Percentiles rank a stretch among this genome's conserved stretches.
These are phyloP conservation scores for Caenorhabditis brenneri DNA, from an alignment of 1,140 invertebrate genomes.

Conservation along the genomic window DNA sequence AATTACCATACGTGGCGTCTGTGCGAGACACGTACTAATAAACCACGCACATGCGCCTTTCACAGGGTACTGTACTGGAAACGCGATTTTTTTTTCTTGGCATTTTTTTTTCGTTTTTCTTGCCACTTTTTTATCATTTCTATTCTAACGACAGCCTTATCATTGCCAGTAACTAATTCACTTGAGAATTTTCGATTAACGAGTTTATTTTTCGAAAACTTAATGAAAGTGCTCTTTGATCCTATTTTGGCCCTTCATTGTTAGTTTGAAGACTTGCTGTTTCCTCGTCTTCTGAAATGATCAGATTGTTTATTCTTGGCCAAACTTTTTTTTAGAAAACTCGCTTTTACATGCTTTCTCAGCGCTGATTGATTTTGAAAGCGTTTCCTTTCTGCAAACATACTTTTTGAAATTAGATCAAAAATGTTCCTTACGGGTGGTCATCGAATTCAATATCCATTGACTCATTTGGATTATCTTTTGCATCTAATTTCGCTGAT, in stretches of 20 bases:
- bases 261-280: background rate
- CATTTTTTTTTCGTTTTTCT: no score
- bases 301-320: background rate
- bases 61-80: no score
- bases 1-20: no score
- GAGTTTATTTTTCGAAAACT: background rate
- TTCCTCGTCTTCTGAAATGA: background rate
- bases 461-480: conserved; percentile 1
- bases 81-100: no score
- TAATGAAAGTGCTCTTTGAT: background rate
- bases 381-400: background rate
- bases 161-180: no score
- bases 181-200: no score
- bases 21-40: no score
- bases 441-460: conserved; percentile 26
- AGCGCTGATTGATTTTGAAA: background rate
- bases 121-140: no score
- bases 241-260: background rate
- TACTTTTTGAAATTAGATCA: background rate
- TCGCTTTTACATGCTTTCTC: background rate
- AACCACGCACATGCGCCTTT: no score
- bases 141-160: no score
- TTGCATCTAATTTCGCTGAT: conserved; percentile 52
- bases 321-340: background rate
- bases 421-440: background rate